Conservation (phyloP, 2,888 invertebrate species). For the Hylaea fasciaria region DNA sequence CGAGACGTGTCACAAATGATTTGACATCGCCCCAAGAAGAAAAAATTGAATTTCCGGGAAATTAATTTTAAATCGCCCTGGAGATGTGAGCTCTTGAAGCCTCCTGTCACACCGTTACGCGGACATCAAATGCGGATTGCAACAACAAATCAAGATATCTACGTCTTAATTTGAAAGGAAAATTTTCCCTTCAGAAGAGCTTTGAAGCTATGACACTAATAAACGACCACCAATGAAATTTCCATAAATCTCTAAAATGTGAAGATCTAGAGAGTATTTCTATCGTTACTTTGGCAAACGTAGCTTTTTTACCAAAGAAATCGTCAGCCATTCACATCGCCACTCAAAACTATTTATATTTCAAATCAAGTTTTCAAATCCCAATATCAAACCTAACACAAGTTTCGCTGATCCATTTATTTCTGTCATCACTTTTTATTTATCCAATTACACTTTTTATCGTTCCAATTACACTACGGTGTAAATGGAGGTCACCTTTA, state of each 20-base stretch:
- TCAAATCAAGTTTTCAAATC: not conserved
- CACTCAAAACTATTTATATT: too few relatives aligned
- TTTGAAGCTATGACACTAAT: too few relatives aligned
- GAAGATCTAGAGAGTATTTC: too few relatives aligned
- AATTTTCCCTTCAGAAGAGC: too few relatives aligned
- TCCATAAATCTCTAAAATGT: too few relatives aligned
- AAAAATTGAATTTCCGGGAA: slow-evolving; percentile 63
- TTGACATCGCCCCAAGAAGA: slow-evolving; percentile 46
- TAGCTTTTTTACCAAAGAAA: too few relatives aligned
- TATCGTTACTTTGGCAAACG: too few relatives aligned
- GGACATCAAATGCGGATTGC: too few relatives aligned
- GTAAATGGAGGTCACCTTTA: slow-evolving; percentile 57
- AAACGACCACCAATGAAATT: too few relatives aligned
- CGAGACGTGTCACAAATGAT: slow-evolving; percentile 52
- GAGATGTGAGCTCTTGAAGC: slow-evolving; percentile 13
- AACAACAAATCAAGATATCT: too few relatives aligned
- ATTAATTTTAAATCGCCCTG: slow-evolving; percentile 65
- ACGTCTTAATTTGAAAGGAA: too few relatives aligned
- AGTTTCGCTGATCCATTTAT: not conserved
- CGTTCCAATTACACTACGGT: slow-evolving; percentile 35
- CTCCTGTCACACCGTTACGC: slow-evolving; percentile 17
- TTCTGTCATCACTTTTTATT: slow-evolving; percentile 5
- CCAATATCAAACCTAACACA: not conserved
- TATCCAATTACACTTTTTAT: slow-evolving; percentile 14
- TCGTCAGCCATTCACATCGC: too few relatives aligned